Percentiles rank a stretch among this genome's conserved stretches.
phyloP scores from a whole-genome alignment of 2,113 vertebrate species.

The Callocephalon fimbriatum region DNA sequence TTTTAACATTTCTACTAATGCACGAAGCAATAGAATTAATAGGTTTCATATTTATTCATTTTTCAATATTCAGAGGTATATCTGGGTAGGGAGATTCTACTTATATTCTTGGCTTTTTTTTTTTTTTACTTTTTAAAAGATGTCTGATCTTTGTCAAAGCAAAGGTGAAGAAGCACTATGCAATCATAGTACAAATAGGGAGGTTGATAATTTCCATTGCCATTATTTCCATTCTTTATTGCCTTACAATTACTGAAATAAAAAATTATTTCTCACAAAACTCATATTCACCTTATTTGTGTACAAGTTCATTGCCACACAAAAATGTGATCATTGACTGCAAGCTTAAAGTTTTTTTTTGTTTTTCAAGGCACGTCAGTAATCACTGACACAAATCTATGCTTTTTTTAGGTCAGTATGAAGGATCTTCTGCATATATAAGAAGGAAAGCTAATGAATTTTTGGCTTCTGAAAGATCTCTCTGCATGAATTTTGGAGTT shows the following conservation, averaged over 20 bases:
- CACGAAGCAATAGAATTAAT: background rate
- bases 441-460: background rate
- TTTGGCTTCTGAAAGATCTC: background rate
- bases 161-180: background rate
- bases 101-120: background rate
- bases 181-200: background rate
- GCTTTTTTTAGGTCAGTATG: background rate
- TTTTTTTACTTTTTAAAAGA: background rate
- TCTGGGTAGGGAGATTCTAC: background rate
- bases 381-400: background rate
- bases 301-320: background rate
- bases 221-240: background rate
- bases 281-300: background rate
- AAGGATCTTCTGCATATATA: background rate
- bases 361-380: background rate
- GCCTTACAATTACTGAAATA: background rate
- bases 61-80: background rate
- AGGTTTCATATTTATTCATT: background rate
- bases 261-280: background rate
- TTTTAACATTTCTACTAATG: background rate
- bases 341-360: background rate
- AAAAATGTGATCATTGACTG: background rate
- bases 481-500: background rate
- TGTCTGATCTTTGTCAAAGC: background rate
- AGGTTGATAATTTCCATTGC: background rate